Conservation (phyloP, 2,113 vertebrate genomes). For the Phylloscopus trochilus region DNA sequence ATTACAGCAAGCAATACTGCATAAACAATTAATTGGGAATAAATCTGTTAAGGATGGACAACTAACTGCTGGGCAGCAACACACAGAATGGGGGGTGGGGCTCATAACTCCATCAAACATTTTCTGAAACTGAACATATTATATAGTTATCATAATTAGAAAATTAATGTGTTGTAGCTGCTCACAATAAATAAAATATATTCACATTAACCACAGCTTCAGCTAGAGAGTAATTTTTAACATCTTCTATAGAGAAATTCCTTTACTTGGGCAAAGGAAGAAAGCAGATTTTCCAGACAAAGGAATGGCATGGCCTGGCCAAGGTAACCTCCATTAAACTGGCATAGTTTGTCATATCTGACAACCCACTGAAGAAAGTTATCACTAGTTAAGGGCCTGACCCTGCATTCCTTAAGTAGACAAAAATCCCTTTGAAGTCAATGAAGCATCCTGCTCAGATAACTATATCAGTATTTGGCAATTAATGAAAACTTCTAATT, state of each 20-base stretch:
- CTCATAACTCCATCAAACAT: not conserved
- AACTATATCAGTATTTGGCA: constrained; percentile 34
- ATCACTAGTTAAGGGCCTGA: constrained; percentile 63
- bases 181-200: not conserved
- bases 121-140: not conserved
- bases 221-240: not conserved
- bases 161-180: not conserved
- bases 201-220: not conserved
- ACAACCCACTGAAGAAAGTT: constrained; percentile 58
- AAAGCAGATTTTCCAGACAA: not conserved
- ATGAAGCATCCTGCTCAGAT: constrained; percentile 49
- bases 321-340: constrained; percentile 18
- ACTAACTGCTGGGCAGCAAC: not conserved
- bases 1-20: not conserved
- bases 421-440: constrained; percentile 68
- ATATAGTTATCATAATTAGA: not conserved
- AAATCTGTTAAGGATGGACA: not conserved
- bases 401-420: constrained; percentile 56
- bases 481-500: constrained; percentile 47
- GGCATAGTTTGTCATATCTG: constrained; percentile 57
- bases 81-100: fast-evolving
- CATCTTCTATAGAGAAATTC: not conserved
- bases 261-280: not conserved
- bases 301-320: not conserved
- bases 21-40: not conserved